Evolutionary conservation across 2,888 invertebrate genomes (phyloP).

Genomic region (Campoplex nolae): DNA sequence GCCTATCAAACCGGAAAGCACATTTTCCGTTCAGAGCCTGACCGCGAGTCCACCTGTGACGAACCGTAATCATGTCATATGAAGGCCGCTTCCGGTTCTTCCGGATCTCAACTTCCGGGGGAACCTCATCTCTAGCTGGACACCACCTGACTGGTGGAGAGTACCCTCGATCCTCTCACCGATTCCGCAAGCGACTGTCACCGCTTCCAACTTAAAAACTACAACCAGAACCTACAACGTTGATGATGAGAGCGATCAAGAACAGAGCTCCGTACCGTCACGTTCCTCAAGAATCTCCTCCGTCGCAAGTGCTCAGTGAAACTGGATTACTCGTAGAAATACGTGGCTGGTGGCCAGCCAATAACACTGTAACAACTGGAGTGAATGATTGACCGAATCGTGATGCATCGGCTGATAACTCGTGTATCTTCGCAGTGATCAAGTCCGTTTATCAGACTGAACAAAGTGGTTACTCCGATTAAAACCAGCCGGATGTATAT

Average conservation of each 20-base stretch:
- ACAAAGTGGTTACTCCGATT: background rate
- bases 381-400: background rate
- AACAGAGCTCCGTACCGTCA: constrained; percentile 46
- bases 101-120: constrained; percentile 87
- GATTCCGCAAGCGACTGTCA: constrained; percentile 78
- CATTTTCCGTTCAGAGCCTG: constrained; percentile 82
- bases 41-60: constrained; percentile 81
- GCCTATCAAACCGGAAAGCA: constrained; percentile 74
- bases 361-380: background rate
- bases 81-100: constrained; percentile 94
- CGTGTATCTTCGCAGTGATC: background rate
- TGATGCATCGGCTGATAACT: background rate
- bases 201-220: constrained; percentile 72
- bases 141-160: constrained; percentile 84
- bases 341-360: background rate
- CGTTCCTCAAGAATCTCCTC: constrained; percentile 71
- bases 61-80: constrained; percentile 89
- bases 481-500: background rate
- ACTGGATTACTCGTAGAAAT: background rate
- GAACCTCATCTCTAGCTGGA: constrained; percentile 85
- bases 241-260: constrained; percentile 69
- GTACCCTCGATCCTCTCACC: constrained; percentile 81
- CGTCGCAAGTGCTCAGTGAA: constrained; percentile 73
- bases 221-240: constrained; percentile 55
- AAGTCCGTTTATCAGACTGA: background rate